Evolutionary conservation across 1,140 invertebrate species (phyloP).

Genomic region (Neotoxoptera formosana): DNA sequence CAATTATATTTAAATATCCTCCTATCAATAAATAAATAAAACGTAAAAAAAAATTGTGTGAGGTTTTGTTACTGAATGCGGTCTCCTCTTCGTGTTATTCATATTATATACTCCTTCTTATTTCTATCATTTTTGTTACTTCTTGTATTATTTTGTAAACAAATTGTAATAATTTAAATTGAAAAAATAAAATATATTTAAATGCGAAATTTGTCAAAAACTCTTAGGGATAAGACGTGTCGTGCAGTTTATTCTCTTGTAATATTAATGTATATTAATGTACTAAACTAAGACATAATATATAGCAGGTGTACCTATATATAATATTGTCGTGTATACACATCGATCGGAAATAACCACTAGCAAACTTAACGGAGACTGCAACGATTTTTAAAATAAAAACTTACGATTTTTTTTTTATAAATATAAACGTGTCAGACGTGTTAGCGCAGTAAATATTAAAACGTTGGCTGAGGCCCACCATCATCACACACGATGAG

Average conservation of each 20-base stretch:
- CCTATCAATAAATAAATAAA: too few relatives aligned
- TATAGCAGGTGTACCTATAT: background rate
- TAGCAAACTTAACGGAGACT: background rate
- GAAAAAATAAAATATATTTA: too few relatives aligned
- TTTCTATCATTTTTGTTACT: too few relatives aligned
- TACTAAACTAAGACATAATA: too few relatives aligned
- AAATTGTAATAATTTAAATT: too few relatives aligned
- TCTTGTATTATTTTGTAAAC: too few relatives aligned
- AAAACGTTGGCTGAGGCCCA: constrained; percentile 24
- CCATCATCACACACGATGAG: background rate
- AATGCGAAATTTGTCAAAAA: background rate
- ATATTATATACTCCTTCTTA: too few relatives aligned
- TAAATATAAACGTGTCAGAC: background rate
- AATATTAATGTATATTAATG: background rate
- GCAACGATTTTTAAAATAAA: background rate
- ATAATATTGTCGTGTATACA: background rate
- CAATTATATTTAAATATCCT: background rate
- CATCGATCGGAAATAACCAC: background rate
- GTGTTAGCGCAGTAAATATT: constrained; percentile 10
- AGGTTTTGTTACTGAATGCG: too few relatives aligned
- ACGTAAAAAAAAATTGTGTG: too few relatives aligned
- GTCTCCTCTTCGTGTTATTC: too few relatives aligned
- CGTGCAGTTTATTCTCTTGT: background rate
- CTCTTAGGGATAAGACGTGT: background rate
- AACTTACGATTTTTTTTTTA: background rate